phyloP scores from a whole-genome alignment of 92 coral and sea anemone genomes.

The Porites divaricata region DNA sequence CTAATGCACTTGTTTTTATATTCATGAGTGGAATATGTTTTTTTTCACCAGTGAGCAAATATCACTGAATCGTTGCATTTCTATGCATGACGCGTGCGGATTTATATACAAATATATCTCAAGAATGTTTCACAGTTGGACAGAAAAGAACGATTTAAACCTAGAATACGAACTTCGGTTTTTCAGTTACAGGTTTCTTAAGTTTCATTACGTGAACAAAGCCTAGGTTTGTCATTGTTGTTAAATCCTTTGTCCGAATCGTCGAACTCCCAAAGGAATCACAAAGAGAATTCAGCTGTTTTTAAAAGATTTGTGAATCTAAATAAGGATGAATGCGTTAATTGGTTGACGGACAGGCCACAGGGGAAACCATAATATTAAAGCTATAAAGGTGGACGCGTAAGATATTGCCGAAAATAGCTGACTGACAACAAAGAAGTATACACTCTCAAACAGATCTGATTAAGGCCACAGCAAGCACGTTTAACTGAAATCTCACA shows the following conservation, averaged over 20 bases:
- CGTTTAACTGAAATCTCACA: background rate
- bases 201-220: slow-evolving; percentile 15
- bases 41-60: background rate
- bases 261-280: slow-evolving; percentile 24
- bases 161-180: background rate
- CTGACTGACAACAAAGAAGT: background rate
- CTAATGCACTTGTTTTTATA: slow-evolving; percentile 27
- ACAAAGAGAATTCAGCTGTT: slow-evolving; percentile 20
- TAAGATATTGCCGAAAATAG: background rate
- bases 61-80: slow-evolving; percentile 4
- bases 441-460: background rate
- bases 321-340: slow-evolving; percentile 30
- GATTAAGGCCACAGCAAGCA: background rate
- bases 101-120: background rate
- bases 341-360: slow-evolving; percentile 36
- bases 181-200: background rate
- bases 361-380: slow-evolving; percentile 12
- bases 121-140: background rate
- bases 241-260: background rate
- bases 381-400: background rate
- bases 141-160: background rate
- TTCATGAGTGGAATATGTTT: background rate
- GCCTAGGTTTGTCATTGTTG: background rate
- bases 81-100: background rate
- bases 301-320: slow-evolving; percentile 28